Percentiles rank a stretch among this genome's conserved stretches.
These are phyloP conservation scores for Pycnonotus jocosus DNA, from an alignment of 2,113 vertebrate species.

Conservation along the genomic window DNA sequence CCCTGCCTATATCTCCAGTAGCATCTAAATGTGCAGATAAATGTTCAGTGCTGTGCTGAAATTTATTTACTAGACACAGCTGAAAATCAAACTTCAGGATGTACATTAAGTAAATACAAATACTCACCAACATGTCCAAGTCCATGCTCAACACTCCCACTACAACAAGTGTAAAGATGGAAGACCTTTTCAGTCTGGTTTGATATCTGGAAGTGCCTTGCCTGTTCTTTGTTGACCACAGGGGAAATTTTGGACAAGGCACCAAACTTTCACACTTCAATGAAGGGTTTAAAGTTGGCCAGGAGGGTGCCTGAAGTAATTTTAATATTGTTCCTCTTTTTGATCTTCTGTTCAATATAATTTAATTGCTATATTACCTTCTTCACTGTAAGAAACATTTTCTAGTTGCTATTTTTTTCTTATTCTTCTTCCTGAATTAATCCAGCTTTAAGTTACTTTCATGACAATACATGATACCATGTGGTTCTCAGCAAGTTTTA, in stretches of 20 bases:
- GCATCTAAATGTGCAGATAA: not conserved
- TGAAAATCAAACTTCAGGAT: not conserved
- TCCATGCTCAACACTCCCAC: not conserved
- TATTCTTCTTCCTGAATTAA: not conserved
- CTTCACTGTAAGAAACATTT: not conserved
- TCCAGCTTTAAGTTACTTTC: not conserved
- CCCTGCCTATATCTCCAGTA: not conserved
- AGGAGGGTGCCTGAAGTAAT: not conserved
- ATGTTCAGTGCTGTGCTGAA: not conserved
- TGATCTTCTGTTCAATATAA: not conserved
- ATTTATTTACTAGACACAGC: not conserved
- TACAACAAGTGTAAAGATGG: not conserved
- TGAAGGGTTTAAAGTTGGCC: not conserved
- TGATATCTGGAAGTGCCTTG: not conserved
- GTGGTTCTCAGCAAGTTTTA: slow-evolving; percentile 28
- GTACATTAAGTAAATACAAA: not conserved
- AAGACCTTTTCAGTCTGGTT: not conserved
- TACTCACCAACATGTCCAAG: not conserved
- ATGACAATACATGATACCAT: not conserved
- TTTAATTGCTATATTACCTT: not conserved
- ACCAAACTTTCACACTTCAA: not conserved
- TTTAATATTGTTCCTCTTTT: not conserved
- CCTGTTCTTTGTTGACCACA: not conserved
- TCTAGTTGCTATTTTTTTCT: not conserved
- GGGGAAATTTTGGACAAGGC: not conserved